These are phyloP conservation scores for Macrostomum cliftonense DNA, from an alignment of 2,888 invertebrate genomes.

Conservation along the genomic window DNA sequence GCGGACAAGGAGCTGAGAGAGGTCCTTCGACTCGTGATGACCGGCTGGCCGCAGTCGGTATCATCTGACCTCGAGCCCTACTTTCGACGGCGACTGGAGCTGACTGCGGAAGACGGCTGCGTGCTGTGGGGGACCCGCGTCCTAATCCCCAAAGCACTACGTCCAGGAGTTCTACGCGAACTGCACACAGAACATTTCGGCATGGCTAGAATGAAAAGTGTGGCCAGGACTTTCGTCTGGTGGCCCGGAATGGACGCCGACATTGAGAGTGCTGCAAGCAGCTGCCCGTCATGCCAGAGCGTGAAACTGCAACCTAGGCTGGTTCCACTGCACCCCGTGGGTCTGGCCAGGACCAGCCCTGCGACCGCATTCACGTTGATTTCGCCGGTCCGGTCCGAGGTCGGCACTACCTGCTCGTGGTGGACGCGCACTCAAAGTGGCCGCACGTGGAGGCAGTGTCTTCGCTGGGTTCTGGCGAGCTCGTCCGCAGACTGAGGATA, in stretches of 20 bases:
- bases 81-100: neutral
- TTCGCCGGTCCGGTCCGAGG: constrained; percentile 32
- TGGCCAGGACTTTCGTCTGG: neutral
- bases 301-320: constrained; percentile 17
- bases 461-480: constrained; percentile 11
- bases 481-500: constrained; percentile 13
- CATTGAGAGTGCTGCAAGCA: constrained; percentile 15
- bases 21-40: neutral
- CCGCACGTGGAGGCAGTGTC: constrained; percentile 22
- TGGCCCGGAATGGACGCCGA: constrained; percentile 13
- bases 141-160: neutral
- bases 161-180: neutral
- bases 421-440: constrained; percentile 37
- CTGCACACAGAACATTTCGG: neutral
- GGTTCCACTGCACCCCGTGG: constrained; percentile 20
- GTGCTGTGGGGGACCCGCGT: neutral
- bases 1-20: neutral
- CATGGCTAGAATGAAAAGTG: neutral
- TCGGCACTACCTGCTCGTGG: constrained; percentile 24
- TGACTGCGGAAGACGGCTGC: neutral
- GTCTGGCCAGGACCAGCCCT: constrained; percentile 18
- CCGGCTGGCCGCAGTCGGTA: constrained; percentile 2
- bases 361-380: constrained; percentile 36
- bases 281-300: constrained; percentile 13
- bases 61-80: neutral